Conservation (phyloP, 2,797 vertebrate species). For the Varecia variegata region DNA sequence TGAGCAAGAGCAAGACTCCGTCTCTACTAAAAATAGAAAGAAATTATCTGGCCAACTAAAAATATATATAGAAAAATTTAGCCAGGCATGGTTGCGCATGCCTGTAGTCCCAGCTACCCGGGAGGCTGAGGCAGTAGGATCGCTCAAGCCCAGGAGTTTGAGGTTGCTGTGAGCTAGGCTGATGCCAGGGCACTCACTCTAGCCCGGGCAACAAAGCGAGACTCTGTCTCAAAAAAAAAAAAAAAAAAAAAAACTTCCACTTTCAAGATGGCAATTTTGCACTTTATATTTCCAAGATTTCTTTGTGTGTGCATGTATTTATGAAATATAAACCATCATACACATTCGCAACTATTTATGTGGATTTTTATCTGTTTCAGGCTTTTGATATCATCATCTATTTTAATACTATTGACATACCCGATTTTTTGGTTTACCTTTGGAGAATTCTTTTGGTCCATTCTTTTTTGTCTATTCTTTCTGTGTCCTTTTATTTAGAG, state of each 20-base stretch:
- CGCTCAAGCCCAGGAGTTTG: too few relatives aligned
- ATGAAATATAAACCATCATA: background rate
- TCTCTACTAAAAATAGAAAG: too few relatives aligned
- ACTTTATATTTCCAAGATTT: background rate
- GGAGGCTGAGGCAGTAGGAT: too few relatives aligned
- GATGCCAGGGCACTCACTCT: too few relatives aligned
- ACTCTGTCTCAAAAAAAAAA: too few relatives aligned
- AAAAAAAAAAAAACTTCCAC: background rate
- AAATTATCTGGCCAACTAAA: too few relatives aligned
- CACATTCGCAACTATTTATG: background rate
- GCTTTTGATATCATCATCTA: background rate
- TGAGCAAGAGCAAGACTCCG: too few relatives aligned
- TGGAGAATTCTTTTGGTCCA: background rate
- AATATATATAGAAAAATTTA: too few relatives aligned
- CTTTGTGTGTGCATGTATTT: background rate
- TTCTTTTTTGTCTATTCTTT: background rate
- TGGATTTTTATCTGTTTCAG: background rate
- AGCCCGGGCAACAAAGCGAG: too few relatives aligned
- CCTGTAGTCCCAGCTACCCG: too few relatives aligned
- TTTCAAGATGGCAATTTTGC: background rate
- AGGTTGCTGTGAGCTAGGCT: too few relatives aligned
- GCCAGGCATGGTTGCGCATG: too few relatives aligned
- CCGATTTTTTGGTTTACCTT: background rate
- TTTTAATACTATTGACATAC: background rate
- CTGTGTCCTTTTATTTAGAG: background rate